Conservation (phyloP, 2,797 vertebrate species). For the Coccyzus lansbergi region DNA sequence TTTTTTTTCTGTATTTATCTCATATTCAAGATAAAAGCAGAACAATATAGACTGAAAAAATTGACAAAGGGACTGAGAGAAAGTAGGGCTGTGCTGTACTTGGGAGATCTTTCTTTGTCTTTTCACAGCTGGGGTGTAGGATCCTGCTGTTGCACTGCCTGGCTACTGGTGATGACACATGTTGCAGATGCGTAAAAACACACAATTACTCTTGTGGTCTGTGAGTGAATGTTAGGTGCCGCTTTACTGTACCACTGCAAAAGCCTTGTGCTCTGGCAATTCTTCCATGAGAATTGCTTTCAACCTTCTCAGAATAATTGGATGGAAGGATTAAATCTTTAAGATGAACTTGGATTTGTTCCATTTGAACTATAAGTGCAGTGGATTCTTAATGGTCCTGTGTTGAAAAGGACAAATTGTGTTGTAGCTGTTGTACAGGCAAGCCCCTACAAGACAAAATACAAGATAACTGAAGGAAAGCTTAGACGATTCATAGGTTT, state of each 20-base stretch:
- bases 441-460: neutral
- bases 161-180: neutral
- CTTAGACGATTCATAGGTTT: neutral
- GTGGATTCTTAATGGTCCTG: neutral
- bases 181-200: neutral
- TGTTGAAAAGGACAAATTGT: neutral
- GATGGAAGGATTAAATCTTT: neutral
- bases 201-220: neutral
- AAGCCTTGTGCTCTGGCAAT: neutral
- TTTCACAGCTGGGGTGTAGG: neutral
- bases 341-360: slow-evolving; percentile 20
- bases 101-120: neutral
- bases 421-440: neutral
- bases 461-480: neutral
- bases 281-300: neutral
- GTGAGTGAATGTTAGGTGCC: accelerated
- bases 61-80: neutral
- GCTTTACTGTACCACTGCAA: too few species aligned
- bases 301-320: neutral
- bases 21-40: neutral
- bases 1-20: neutral
- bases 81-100: neutral
- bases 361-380: neutral
- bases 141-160: neutral
- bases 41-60: neutral